phyloP scores from a whole-genome alignment of 2,888 invertebrate genomes.

The Pemphredon lugubris region DNA sequence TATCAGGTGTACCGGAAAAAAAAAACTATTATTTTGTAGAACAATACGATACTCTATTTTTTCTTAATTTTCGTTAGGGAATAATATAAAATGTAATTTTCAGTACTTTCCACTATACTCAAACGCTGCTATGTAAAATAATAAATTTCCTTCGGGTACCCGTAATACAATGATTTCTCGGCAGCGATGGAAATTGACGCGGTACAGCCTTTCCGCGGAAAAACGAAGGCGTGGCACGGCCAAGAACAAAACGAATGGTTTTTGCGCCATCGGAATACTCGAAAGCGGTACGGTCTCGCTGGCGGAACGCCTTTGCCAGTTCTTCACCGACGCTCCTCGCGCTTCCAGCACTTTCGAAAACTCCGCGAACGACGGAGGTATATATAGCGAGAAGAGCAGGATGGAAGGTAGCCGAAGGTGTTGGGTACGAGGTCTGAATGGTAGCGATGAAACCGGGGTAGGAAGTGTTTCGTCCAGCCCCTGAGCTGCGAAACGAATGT shows the following conservation, averaged over 20 bases:
- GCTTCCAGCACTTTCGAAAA: slow-evolving; percentile 20
- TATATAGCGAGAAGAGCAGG: neutral
- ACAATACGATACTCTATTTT: no score
- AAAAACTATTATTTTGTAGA: no score
- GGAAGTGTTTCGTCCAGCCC: slow-evolving; percentile 41
- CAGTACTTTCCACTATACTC: no score
- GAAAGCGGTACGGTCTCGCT: slow-evolving; percentile 8
- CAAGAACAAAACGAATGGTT: slow-evolving; percentile 16
- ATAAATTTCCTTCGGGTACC: no score
- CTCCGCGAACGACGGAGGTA: neutral
- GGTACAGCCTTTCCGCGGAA: no score
- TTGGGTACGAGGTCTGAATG: slow-evolving; percentile 1
- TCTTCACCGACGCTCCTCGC: slow-evolving; percentile 33
- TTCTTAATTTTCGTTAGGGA: no score
- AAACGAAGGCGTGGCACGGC: slow-evolving; percentile 38
- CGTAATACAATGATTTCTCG: no score
- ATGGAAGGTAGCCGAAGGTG: slow-evolving; percentile 13
- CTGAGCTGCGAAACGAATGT: slow-evolving; percentile 54
- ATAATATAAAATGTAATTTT: no score
- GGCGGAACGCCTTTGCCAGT: slow-evolving; percentile 26
- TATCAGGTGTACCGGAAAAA: no score
- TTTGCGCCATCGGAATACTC: slow-evolving; percentile 15
- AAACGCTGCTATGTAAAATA: no score
- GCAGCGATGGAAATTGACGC: no score
- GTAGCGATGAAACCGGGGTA: slow-evolving; percentile 11